Percentiles rank a stretch among this genome's conserved stretches.
Conservation (phyloP, 2,888 invertebrate genomes). For the Xestia rhomboidea region DNA sequence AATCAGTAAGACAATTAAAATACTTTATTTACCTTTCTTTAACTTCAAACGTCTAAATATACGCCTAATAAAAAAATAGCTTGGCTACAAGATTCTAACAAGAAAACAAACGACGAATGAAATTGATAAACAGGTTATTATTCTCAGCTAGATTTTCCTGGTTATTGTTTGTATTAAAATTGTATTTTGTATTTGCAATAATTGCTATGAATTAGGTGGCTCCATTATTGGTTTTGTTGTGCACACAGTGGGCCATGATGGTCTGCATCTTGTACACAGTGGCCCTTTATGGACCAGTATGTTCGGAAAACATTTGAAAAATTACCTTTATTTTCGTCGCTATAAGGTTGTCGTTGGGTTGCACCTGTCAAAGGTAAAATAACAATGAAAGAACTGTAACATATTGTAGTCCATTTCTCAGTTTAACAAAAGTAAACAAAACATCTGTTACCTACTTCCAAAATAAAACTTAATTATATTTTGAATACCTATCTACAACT, state of each 20-base stretch:
- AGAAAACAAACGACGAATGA: not conserved
- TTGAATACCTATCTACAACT: too few species aligned
- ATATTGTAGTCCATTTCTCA: not conserved
- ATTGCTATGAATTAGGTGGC: not conserved
- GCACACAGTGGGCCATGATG: not conserved
- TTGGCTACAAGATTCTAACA: slow-evolving; percentile 11
- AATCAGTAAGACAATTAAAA: not conserved
- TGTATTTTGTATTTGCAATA: not conserved
- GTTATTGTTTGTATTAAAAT: slow-evolving; percentile 16
- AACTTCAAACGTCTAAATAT: not conserved
- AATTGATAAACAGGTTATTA: slow-evolving; percentile 12
- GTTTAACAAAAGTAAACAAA: not conserved
- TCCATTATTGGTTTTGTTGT: not conserved
- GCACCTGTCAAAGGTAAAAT: not conserved
- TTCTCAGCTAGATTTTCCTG: slow-evolving; percentile 38
- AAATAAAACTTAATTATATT: not conserved
- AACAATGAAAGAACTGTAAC: not conserved
- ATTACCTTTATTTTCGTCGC: not conserved
- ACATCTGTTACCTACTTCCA: not conserved
- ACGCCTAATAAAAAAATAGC: slow-evolving; percentile 7
- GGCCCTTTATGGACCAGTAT: not conserved
- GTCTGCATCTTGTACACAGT: not conserved
- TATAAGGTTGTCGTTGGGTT: not conserved
- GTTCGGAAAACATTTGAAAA: not conserved
- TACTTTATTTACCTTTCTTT: not conserved